Conservation (phyloP, 1,140 invertebrate genomes). For the Archivesica marissinica region DNA sequence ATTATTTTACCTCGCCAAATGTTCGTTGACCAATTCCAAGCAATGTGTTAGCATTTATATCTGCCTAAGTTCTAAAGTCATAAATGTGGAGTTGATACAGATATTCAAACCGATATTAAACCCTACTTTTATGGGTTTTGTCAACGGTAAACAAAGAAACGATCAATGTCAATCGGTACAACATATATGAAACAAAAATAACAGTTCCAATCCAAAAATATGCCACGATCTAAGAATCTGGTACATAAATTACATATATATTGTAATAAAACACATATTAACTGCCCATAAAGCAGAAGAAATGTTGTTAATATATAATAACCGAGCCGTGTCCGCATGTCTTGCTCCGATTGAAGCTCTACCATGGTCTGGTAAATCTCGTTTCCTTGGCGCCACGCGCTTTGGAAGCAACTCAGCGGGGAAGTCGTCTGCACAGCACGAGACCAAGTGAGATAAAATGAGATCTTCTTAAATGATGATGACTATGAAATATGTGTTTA, state of each 20-base stretch:
- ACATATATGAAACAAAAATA: constrained; percentile 39
- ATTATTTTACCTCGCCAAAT: too few species aligned
- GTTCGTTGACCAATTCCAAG: too few species aligned
- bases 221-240: constrained; percentile 24
- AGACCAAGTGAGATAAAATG: constrained; percentile 42
- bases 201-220: not conserved
- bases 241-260: constrained; percentile 53
- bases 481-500: constrained; percentile 57
- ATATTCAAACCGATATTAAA: not conserved
- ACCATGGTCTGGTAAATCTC: constrained; percentile 27
- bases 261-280: constrained; percentile 57
- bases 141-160: constrained; percentile 16
- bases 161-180: constrained; percentile 15
- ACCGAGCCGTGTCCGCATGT: constrained; percentile 54
- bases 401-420: constrained; percentile 48
- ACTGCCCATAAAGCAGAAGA: constrained; percentile 42
- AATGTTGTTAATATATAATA: constrained; percentile 58
- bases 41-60: too few species aligned
- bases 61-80: not conserved
- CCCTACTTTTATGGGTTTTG: not conserved
- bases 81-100: not conserved
- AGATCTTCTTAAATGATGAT: constrained; percentile 58
- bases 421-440: constrained; percentile 57
- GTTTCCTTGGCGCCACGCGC: constrained; percentile 63
- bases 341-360: constrained; percentile 50